Base-by-base conservation (phyloP, 2,888 invertebrate species). In the Cosmia trapezina region DNA sequence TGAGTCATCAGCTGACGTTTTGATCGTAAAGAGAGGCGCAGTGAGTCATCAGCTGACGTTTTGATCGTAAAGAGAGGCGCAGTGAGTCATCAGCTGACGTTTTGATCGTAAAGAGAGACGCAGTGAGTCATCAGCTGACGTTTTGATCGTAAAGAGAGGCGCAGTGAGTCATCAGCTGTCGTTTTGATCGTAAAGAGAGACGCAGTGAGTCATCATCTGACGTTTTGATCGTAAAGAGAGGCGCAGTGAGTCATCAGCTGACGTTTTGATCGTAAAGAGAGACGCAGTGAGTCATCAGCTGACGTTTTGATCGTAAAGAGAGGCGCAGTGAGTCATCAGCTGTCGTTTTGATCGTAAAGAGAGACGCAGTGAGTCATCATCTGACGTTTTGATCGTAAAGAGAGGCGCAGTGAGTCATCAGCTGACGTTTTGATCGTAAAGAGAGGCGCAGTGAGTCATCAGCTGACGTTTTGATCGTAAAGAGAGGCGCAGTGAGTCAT, bases 401-500 rank as follows among this genome's bases (percentile, higher is more conserved):
- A 41, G 45, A 47, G 7, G 28, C 12, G 19, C 5, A 59, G 41
- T n/a, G 33, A 51, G 5, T 60, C 22, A 72, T 22, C 11, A 51
- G n/a, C n/a, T n/a, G n/a, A n/a, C n/a, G 8, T 43, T n/a, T 63
- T 37, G n/a, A 63, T 67, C 41, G 22, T 68, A 33, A 65, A 54
- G 49, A 41, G 45, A 47, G 7, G 28, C 12, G 19, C 5, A 59
- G 41, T n/a, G 33, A 51, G 5, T 60, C 22, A 72, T 22, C 11
- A 51, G n/a, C n/a, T n/a, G n/a, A n/a, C n/a, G 8, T 43, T n/a
- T 63, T 37, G n/a, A 63, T 67, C 41, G 22, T 68, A 33, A 65
- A 54, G 49, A 41, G 45, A 47, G 7, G 28, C 12, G 19, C 5
- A 59, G 41, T n/a, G 33, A 51, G 5, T 60, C 22, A 72, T 22